A percentile compares a stretch with the other conserved stretches of the same genome.
Evolutionary conservation across 1,140 invertebrate species (phyloP).

Genomic region (Nixonia krombeini): DNA sequence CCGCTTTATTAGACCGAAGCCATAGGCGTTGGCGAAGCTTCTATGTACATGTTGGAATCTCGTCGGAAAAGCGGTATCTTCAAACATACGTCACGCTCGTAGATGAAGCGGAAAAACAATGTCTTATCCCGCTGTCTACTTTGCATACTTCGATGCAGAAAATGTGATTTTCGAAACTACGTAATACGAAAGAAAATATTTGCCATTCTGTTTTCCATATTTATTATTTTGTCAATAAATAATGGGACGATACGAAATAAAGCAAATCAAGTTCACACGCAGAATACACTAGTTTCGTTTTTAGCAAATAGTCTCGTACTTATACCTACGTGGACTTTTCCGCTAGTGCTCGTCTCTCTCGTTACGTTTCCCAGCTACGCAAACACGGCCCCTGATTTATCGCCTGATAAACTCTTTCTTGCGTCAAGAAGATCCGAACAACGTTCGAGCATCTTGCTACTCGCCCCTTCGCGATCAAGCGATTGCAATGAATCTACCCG

Average conservation of each 20-base stretch:
- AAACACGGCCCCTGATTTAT: background rate
- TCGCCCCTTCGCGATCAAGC: background rate
- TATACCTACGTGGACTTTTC: no score
- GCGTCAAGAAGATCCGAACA: background rate
- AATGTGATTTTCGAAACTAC: constrained; percentile 12
- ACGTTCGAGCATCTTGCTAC: background rate
- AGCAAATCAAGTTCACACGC: background rate
- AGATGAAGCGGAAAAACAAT: constrained; percentile 22
- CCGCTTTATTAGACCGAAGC: constrained; percentile 41
- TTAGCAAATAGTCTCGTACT: no score
- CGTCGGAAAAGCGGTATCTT: constrained; percentile 19
- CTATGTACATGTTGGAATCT: constrained; percentile 10
- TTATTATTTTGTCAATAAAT: background rate
- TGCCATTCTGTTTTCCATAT: background rate
- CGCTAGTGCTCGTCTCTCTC: no score
- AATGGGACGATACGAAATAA: background rate
- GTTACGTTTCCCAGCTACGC: background rate
- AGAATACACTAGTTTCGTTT: no score
- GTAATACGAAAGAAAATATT: background rate
- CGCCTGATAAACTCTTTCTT: background rate
- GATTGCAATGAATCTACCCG: background rate
- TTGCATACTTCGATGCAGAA: constrained; percentile 14
- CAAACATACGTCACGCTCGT: constrained; percentile 19
- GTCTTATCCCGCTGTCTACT: constrained; percentile 11
- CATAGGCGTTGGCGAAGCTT: constrained; percentile 16